Percentiles rank a stretch among this genome's conserved stretches.
phyloP scores from a whole-genome alignment of 2,797 vertebrate species.

The Coreius guichenoti region DNA sequence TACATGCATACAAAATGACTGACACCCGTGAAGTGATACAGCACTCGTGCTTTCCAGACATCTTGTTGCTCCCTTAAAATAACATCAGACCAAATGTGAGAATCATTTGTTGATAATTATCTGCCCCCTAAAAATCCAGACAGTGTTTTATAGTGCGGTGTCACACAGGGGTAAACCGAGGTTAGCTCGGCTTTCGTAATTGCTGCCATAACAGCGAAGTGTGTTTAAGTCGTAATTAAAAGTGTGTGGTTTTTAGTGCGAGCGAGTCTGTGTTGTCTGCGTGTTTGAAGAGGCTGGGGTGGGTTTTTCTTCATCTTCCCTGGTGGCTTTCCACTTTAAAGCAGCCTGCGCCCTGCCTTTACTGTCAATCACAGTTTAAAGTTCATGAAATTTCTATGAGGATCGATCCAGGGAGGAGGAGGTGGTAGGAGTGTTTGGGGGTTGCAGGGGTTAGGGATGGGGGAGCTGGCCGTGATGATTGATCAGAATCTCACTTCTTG shows the following conservation, averaged over 20 bases:
- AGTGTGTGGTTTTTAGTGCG: slow-evolving; percentile 50
- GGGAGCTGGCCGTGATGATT: slow-evolving; percentile 63
- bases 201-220: slow-evolving; percentile 50
- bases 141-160: slow-evolving; percentile 30
- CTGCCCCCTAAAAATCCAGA: slow-evolving; percentile 18
- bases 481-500: slow-evolving; percentile 65
- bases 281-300: slow-evolving; percentile 45
- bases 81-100: not conserved
- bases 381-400: slow-evolving; percentile 83
- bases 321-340: slow-evolving; percentile 62
- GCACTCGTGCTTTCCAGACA: not conserved
- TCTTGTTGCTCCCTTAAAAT: not conserved
- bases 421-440: slow-evolving; percentile 31
- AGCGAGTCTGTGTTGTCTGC: slow-evolving; percentile 56
- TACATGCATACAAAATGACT: not conserved
- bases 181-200: slow-evolving; percentile 51
- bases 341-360: slow-evolving; percentile 46
- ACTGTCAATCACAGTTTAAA: slow-evolving; percentile 79
- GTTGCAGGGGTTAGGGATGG: slow-evolving; percentile 26
- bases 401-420: slow-evolving; percentile 67
- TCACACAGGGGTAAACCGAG: slow-evolving; percentile 51
- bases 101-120: slow-evolving; percentile 38
- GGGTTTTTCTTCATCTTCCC: slow-evolving; percentile 59
- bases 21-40: not conserved
- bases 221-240: slow-evolving; percentile 56